Conservation (phyloP, 2,797 vertebrate species). For the Odontamblyopus lacepedii region DNA sequence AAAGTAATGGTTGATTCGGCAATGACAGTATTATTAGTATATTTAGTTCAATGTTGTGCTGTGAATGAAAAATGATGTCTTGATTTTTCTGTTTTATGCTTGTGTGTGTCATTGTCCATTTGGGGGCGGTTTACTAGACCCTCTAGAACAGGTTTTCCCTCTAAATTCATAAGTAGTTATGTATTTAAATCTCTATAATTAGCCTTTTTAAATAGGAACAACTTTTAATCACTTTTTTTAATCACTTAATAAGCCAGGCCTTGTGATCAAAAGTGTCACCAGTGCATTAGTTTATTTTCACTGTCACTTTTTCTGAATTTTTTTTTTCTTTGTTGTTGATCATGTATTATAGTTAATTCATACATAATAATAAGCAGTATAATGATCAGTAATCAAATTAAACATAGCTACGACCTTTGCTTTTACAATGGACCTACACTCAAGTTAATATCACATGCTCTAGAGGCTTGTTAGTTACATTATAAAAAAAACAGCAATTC, state of each 20-base stretch:
- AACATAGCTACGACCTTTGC: neutral
- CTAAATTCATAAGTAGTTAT: neutral
- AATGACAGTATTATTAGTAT: slow-evolving; percentile 49
- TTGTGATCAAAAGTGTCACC: neutral
- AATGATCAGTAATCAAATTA: neutral
- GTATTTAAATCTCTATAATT: too few species aligned
- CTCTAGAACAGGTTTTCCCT: slow-evolving; percentile 9
- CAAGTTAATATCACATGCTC: neutral
- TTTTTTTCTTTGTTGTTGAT: neutral
- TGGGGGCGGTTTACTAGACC: slow-evolving; percentile 33
- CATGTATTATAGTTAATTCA: neutral
- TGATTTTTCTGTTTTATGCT: slow-evolving; percentile 30
- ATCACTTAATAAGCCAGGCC: neutral
- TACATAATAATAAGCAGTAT: neutral
- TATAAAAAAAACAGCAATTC: slow-evolving; percentile 24
- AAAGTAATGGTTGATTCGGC: slow-evolving; percentile 68
- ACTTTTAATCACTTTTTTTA: neutral
- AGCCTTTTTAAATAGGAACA: neutral
- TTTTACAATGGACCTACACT: neutral
- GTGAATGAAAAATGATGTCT: slow-evolving; percentile 31
- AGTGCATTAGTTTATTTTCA: slow-evolving; percentile 3
- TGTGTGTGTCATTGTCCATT: slow-evolving; percentile 48
- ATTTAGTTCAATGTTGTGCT: slow-evolving; percentile 34
- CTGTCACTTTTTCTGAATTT: neutral
- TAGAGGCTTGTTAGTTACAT: slow-evolving; percentile 1